A percentile compares a stretch with the other conserved stretches of the same genome.
Evolutionary conservation across 2,888 invertebrate genomes (phyloP).

Genomic region (Brachypterus glaber): DNA sequence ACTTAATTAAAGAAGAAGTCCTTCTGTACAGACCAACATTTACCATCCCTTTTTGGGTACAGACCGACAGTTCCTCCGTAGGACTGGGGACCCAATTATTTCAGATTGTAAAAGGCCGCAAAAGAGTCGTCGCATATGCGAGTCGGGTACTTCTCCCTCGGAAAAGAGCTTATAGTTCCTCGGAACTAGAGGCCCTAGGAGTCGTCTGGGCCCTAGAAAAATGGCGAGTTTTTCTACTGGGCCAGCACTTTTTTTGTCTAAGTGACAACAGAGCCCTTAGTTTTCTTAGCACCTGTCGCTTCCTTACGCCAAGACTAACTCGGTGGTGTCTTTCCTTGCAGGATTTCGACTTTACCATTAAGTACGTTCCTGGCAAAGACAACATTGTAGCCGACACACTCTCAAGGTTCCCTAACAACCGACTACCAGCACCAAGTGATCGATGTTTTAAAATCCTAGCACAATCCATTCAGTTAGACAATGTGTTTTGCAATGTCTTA

Average conservation of each 20-base stretch:
- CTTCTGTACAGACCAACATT: too few relatives aligned
- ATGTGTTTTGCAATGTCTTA: too few relatives aligned
- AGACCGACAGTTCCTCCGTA: constrained; percentile 10
- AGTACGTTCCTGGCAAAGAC: constrained; percentile 22
- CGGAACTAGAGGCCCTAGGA: constrained; percentile 23
- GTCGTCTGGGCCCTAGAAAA: constrained; percentile 22
- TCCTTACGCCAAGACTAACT: constrained; percentile 21
- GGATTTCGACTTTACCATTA: constrained; percentile 21
- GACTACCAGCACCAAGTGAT: too few relatives aligned
- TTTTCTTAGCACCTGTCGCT: constrained; percentile 24
- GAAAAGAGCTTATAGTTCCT: constrained; percentile 11
- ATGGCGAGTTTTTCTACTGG: constrained; percentile 24
- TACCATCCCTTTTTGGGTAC: constrained; percentile 8
- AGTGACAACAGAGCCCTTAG: constrained; percentile 26
- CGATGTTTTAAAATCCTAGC: too few relatives aligned
- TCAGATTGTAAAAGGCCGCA: constrained; percentile 5
- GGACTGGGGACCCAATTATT: constrained; percentile 10
- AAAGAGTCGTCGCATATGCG: constrained; percentile 8
- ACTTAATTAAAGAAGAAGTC: too few relatives aligned
- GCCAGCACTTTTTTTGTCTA: constrained; percentile 18
- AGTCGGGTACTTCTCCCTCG: constrained; percentile 12
- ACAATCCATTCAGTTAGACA: too few relatives aligned
- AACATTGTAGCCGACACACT: constrained; percentile 27
- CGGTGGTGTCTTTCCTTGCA: constrained; percentile 24
- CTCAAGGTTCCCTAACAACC: constrained; percentile 24